Evolutionary conservation across 2,888 invertebrate species (phyloP), one percentile per base, ranked within the genome.

Genomic region (Hypselothyrea guttata): DNA sequence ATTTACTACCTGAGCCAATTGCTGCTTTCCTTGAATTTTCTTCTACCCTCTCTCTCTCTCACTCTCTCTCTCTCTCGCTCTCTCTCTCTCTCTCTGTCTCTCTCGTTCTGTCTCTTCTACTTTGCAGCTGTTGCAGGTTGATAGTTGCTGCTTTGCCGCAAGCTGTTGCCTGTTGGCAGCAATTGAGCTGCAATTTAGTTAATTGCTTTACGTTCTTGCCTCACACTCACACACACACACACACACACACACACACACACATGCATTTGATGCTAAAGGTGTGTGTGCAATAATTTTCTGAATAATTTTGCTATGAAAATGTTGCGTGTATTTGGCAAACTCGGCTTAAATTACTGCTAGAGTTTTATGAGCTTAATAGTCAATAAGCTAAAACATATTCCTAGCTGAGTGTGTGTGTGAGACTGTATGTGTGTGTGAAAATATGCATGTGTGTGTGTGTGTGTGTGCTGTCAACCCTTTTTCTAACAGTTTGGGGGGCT

Each of bases 171-270:
- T 69, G 62, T 61, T 56, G 35, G 38, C 59, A 65, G 73, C 69
- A 70, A 60, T 70, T 65, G 44, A 72, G 53, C 53, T 84, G 75
- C 71, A 81, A 86, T 86, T 82, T 82, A 61, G 71, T 67, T 86
- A 82, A 82, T 82, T 81, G 81, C 65, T 81, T 84, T 77, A 70
- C 47, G 58, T 40, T 59, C 55, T 11, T 13, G 13, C 12, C 60
- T 42, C 41, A 31, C n/a, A n/a, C n/a, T n/a, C n/a, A n/a, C n/a
- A n/a, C n/a, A n/a, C n/a, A n/a, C n/a, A n/a, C n/a, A n/a, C n/a
- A n/a, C n/a, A n/a, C n/a, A n/a, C n/a, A n/a, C n/a, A n/a, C n/a
- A n/a, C n/a, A n/a, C n/a, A n/a, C n/a, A n/a, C n/a, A n/a, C n/a
- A n/a, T n/a, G n/a, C n/a, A n/a, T n/a, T n/a, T n/a, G n/a, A n/a